phyloP scores from a whole-genome alignment of 2,888 invertebrate species.

The Lamproptera curius region DNA sequence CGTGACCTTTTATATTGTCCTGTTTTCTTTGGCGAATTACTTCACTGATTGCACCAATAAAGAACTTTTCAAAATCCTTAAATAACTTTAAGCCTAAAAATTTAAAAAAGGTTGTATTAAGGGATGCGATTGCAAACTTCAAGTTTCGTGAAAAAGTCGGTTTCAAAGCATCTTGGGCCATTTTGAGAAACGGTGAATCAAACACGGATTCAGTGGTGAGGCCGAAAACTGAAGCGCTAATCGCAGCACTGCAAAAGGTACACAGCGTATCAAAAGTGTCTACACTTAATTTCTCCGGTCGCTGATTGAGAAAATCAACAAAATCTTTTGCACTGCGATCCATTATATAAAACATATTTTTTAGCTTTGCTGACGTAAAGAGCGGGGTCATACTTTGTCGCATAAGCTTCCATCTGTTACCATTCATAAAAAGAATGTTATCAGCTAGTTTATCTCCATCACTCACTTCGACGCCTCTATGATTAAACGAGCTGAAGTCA shows the following conservation, averaged over 20 bases:
- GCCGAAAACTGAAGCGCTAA: slow-evolving; percentile 50
- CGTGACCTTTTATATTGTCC: slow-evolving; percentile 42
- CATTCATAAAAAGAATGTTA: slow-evolving; percentile 27
- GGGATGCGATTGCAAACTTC: slow-evolving; percentile 25
- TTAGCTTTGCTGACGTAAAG: slow-evolving; percentile 38
- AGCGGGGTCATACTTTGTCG: slow-evolving; percentile 32
- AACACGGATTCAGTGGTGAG: slow-evolving; percentile 40
- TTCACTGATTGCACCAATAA: slow-evolving; percentile 49
- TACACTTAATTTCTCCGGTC: slow-evolving; percentile 35
- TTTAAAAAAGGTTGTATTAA: slow-evolving; percentile 29
- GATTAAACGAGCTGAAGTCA: slow-evolving; percentile 10
- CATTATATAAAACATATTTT: slow-evolving; percentile 41
- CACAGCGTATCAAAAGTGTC: slow-evolving; percentile 28
- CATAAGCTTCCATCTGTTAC: slow-evolving; percentile 30
- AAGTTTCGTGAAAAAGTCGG: slow-evolving; percentile 23
- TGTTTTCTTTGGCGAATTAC: slow-evolving; percentile 42
- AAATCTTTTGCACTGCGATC: slow-evolving; percentile 38
- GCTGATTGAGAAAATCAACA: slow-evolving; percentile 33
- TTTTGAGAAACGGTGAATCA: slow-evolving; percentile 38
- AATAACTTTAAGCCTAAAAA: slow-evolving; percentile 40
- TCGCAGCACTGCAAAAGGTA: slow-evolving; percentile 34
- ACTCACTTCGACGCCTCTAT: slow-evolving; percentile 10
- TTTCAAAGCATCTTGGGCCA: slow-evolving; percentile 27
- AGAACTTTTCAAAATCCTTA: slow-evolving; percentile 42
- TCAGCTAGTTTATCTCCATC: slow-evolving; percentile 20